These are phyloP conservation scores for Callinectes sapidus DNA, from an alignment of 2,888 invertebrate genomes.

Conservation along the genomic window DNA sequence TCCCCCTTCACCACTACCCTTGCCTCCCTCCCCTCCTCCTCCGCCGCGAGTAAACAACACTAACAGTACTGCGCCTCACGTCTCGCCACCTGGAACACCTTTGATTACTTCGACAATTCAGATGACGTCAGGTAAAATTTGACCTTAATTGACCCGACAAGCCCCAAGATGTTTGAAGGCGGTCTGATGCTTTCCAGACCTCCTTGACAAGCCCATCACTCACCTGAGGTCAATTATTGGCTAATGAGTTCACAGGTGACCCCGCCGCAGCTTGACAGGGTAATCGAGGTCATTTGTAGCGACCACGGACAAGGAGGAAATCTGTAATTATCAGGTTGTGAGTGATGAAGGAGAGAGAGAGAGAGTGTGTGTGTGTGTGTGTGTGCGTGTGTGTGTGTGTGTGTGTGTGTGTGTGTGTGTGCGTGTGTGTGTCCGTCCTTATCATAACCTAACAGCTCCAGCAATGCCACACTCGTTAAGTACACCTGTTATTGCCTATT, in stretches of 20 bases:
- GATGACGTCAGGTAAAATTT: constrained; percentile 10
- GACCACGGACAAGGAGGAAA: constrained; percentile 43
- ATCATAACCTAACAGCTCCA: neutral
- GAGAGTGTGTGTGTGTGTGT: constrained; percentile 31
- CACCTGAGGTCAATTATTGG: constrained; percentile 46
- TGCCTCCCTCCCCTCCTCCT: neutral
- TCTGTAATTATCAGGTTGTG: constrained; percentile 43
- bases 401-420: neutral
- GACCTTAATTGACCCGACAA: neutral
- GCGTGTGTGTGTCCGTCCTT: neutral
- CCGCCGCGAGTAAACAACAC: neutral
- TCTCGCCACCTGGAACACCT: neutral
- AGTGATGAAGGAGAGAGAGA: constrained; percentile 19
- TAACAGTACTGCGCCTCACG: neutral
- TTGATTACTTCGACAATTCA: neutral
- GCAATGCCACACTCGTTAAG: no score
- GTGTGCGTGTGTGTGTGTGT: constrained; percentile 3
- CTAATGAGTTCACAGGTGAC: constrained; percentile 64
- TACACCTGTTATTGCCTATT: no score
- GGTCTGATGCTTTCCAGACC: constrained; percentile 34
- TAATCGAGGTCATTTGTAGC: constrained; percentile 59
- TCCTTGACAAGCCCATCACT: constrained; percentile 52
- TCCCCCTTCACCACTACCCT: neutral
- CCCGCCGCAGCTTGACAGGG: constrained; percentile 53
- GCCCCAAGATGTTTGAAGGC: constrained; percentile 2